Percentiles rank a stretch among this genome's conserved stretches.
These are phyloP conservation scores for Solenopsis invicta DNA, from an alignment of 1,140 invertebrate genomes.

Conservation along the genomic window DNA sequence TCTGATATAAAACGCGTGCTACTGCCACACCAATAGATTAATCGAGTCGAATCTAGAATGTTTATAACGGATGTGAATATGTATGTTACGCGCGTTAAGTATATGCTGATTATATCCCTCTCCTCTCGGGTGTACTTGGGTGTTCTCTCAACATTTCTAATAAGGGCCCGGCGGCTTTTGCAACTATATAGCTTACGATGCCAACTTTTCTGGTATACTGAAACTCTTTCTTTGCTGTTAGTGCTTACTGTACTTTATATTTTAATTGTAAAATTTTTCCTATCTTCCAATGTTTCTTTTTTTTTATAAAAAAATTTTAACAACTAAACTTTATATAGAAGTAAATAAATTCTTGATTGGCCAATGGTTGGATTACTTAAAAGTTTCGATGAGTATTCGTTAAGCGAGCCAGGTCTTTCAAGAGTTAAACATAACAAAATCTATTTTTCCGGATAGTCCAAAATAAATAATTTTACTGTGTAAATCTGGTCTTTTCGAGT, in stretches of 20 bases:
- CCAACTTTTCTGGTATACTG: background rate
- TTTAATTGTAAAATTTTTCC: background rate
- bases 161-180: slow-evolving; percentile 33
- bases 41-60: slow-evolving; percentile 74
- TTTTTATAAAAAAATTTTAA: background rate
- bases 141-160: slow-evolving; percentile 47
- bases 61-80: slow-evolving; percentile 72
- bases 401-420: no score
- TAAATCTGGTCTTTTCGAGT: no score
- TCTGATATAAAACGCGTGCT: slow-evolving; percentile 70
- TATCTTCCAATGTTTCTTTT: background rate
- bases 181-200: background rate
- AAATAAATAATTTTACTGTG: background rate
- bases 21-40: slow-evolving; percentile 72
- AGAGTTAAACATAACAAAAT: background rate
- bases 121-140: slow-evolving; percentile 23
- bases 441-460: background rate
- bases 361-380: no score
- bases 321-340: background rate
- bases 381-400: no score
- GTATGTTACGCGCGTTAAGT: slow-evolving; percentile 51
- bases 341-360: background rate
- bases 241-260: background rate
- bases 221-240: background rate
- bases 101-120: slow-evolving; percentile 71